Conservation (phyloP, 2,888 invertebrate genomes). For the Ornithoptera priamus region DNA sequence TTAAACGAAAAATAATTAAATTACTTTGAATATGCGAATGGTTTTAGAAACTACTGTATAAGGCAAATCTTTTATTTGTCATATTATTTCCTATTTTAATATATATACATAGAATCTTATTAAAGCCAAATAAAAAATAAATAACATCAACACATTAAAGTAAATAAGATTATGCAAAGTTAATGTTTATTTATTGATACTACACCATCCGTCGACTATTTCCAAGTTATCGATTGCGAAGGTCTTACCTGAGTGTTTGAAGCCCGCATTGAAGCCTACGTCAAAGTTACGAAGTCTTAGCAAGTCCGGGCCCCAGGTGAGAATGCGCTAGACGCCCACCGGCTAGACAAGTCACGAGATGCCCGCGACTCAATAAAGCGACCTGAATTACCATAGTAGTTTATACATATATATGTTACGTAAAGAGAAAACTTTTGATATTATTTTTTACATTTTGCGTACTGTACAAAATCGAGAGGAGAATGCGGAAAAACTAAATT, state of each 20-base stretch:
- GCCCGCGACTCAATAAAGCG: conserved; percentile 61
- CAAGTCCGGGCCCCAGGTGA: conserved; percentile 75
- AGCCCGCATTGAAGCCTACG: conserved; percentile 53
- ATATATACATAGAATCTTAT: background rate
- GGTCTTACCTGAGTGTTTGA: conserved; percentile 61
- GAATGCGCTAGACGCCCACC: conserved; percentile 78
- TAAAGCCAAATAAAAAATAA: no score
- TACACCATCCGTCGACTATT: conserved; percentile 39
- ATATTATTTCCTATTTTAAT: no score
- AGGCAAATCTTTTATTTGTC: no score
- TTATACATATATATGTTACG: no score
- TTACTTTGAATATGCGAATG: background rate
- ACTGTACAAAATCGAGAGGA: no score
- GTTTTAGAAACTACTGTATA: no score
- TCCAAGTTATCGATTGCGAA: conserved; percentile 57
- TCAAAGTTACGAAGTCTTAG: conserved; percentile 77
- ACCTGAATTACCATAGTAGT: background rate
- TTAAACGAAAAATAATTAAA: background rate
- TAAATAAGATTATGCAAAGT: background rate
- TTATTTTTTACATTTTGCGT: no score
- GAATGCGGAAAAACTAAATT: no score
- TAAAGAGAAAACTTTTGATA: no score
- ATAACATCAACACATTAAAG: background rate
- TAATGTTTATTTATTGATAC: conserved; percentile 36
- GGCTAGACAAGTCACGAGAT: conserved; percentile 60